A percentile compares a stretch with the other conserved stretches of the same genome.
Evolutionary conservation across 2,888 invertebrate genomes (phyloP).

Genomic region (Himalopsyche tibetana): DNA sequence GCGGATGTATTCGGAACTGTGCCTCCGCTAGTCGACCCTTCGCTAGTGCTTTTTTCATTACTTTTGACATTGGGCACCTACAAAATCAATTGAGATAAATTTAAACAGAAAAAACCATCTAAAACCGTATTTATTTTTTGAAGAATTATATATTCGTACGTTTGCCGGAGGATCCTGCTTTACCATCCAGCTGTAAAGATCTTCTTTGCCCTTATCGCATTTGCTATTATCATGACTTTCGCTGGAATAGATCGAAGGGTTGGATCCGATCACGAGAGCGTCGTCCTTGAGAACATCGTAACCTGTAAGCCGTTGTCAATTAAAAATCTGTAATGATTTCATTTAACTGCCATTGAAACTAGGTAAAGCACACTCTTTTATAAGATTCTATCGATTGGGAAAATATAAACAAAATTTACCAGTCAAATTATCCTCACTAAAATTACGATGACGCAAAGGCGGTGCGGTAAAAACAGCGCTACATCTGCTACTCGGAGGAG

Average conservation of each 20-base stretch:
- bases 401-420: conserved; percentile 69
- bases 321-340: conserved; percentile 1
- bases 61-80: conserved; percentile 52
- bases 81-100: not conserved
- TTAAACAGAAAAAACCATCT: not conserved
- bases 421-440: conserved; percentile 76
- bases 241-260: conserved; percentile 79
- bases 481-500: conserved; percentile 84
- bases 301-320: conserved; percentile 72
- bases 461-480: conserved; percentile 87
- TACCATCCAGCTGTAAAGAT: conserved; percentile 97
- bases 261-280: conserved; percentile 81
- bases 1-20: conserved; percentile 14
- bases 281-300: conserved; percentile 87
- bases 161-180: conserved; percentile 82
- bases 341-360: conserved; percentile 51
- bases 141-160: not conserved
- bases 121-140: not conserved
- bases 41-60: conserved; percentile 40
- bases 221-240: conserved; percentile 76
- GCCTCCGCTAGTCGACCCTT: conserved; percentile 9
- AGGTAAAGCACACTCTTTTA: conserved; percentile 40
- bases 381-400: not conserved
- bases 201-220: conserved; percentile 83
- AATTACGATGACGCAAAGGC: conserved; percentile 77